A percentile compares a stretch with the other conserved stretches of the same genome.
Evolutionary conservation across 2,113 vertebrate species (phyloP).

Genomic region (Bufo gargarizans): DNA sequence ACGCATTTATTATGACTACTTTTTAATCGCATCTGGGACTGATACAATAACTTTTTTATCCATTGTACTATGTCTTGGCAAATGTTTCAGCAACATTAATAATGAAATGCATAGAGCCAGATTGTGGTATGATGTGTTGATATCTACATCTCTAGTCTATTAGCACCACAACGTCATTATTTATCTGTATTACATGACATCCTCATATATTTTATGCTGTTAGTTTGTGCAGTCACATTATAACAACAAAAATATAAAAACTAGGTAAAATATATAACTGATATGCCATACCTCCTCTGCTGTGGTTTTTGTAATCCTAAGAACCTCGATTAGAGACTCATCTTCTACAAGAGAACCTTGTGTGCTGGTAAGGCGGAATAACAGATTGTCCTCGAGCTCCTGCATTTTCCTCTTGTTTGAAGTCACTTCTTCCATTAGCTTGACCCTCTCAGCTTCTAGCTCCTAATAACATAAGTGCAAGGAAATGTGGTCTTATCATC

Average conservation of each 20-base stretch:
- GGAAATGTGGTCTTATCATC: not conserved
- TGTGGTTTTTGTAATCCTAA: slow-evolving; percentile 78
- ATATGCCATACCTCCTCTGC: slow-evolving; percentile 76
- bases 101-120: not conserved
- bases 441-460: slow-evolving; percentile 80
- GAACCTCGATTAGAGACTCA: slow-evolving; percentile 79
- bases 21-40: not conserved
- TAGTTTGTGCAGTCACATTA: not conserved
- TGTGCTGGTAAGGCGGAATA: slow-evolving; percentile 79
- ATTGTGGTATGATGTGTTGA: not conserved
- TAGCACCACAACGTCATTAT: not conserved
- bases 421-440: slow-evolving; percentile 81
- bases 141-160: not conserved
- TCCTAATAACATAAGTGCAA: slow-evolving; percentile 69
- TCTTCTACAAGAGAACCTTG: slow-evolving; percentile 84
- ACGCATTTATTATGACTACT: not conserved
- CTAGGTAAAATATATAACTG: not conserved
- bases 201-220: not conserved
- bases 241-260: not conserved
- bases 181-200: not conserved
- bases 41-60: not conserved
- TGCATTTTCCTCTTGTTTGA: slow-evolving; percentile 84
- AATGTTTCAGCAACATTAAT: not conserved
- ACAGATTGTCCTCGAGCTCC: slow-evolving; percentile 82
- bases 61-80: not conserved